Conservation (phyloP, 1,140 invertebrate genomes). For the Antheraea mylitta region DNA sequence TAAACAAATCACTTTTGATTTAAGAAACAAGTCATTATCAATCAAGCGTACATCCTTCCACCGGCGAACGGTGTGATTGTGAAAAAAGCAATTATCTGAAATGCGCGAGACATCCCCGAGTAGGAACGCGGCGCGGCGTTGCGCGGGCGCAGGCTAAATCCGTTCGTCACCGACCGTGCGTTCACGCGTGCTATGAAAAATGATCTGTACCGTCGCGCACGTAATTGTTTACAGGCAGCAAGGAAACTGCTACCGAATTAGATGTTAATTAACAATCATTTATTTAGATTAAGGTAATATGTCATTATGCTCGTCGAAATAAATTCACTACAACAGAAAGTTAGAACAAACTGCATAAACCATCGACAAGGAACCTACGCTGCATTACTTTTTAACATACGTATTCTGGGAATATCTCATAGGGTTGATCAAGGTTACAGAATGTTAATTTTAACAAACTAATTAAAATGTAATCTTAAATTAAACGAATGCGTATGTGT, state of each 20-base stretch:
- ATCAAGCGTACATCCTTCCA: conserved; percentile 7
- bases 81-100: conserved; percentile 67
- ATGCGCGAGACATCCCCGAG: conserved; percentile 28
- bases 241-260: background rate
- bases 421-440: too few species aligned
- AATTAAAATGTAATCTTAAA: too few species aligned
- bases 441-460: too few species aligned
- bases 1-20: conserved; percentile 1
- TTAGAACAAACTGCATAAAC: too few species aligned
- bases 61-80: conserved; percentile 8
- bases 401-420: too few species aligned
- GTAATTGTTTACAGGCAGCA: conserved; percentile 14
- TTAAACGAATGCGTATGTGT: too few species aligned
- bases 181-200: conserved; percentile 70
- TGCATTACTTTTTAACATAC: too few species aligned
- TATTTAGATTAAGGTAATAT: too few species aligned
- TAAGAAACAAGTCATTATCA: conserved; percentile 9
- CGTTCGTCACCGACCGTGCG: conserved; percentile 48
- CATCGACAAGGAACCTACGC: too few species aligned
- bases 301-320: background rate
- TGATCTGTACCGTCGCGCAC: conserved; percentile 36
- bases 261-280: background rate
- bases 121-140: conserved; percentile 15
- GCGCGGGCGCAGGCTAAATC: conserved; percentile 39
- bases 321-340: too few species aligned